Conservation (phyloP, 1,140 invertebrate genomes). For the Brachionus angularis region DNA sequence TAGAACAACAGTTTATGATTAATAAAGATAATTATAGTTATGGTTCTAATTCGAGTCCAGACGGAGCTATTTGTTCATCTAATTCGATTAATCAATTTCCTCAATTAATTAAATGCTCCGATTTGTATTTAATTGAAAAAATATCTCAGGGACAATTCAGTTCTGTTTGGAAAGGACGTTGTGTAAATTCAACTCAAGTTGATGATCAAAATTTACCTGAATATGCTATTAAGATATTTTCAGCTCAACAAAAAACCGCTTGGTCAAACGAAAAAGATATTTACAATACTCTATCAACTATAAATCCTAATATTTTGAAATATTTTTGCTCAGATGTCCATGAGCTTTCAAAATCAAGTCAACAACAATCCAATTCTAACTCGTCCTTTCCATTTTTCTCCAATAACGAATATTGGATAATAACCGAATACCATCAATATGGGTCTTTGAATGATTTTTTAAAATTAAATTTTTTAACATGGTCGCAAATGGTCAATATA, state of each 20-base stretch:
- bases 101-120: neutral
- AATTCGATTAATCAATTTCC: too few species aligned
- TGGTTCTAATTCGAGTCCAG: neutral
- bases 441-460: constrained; percentile 89
- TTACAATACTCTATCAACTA: constrained; percentile 11
- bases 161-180: constrained; percentile 25
- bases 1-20: constrained; percentile 27
- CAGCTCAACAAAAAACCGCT: neutral
- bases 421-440: constrained; percentile 85
- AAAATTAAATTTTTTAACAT: constrained; percentile 68
- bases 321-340: constrained; percentile 11
- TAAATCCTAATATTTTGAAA: constrained; percentile 12
- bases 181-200: neutral
- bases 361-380: neutral
- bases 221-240: constrained; percentile 41
- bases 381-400: neutral
- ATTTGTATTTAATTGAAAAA: constrained; percentile 27
- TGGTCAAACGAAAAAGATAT: constrained; percentile 40
- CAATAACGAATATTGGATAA: constrained; percentile 70
- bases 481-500: constrained; percentile 82
- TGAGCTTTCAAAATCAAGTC: constrained; percentile 2
- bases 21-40: neutral
- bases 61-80: too few species aligned
- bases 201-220: neutral
- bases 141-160: constrained; percentile 33